These are phyloP conservation scores for Glossophaga mutica DNA, from an alignment of 2,797 vertebrate genomes.

Conservation along the genomic window DNA sequence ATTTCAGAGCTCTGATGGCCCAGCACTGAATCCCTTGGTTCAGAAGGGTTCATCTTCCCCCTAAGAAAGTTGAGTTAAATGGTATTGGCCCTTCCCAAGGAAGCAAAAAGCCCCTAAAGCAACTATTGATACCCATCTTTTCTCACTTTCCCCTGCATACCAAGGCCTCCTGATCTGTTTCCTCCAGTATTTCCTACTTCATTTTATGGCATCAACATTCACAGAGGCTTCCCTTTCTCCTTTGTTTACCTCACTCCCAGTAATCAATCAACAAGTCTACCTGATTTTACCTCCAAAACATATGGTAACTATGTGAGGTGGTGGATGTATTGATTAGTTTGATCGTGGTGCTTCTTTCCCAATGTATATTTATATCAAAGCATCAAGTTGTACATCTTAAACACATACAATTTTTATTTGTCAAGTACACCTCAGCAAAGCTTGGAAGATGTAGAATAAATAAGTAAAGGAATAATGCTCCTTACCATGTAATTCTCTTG, in stretches of 20 bases:
- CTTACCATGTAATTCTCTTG: neutral
- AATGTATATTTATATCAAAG: neutral
- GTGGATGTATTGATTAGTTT: neutral
- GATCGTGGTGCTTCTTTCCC: neutral
- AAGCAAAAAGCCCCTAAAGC: neutral
- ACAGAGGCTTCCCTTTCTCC: neutral
- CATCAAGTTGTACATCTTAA: neutral
- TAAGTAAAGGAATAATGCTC: neutral
- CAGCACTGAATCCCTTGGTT: neutral
- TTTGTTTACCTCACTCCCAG: neutral
- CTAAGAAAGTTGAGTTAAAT: neutral
- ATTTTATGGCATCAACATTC: neutral
- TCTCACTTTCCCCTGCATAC: neutral
- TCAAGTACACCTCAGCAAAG: neutral
- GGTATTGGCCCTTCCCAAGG: neutral
- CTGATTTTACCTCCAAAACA: neutral
- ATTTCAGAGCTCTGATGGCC: neutral
- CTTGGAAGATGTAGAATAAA: neutral
- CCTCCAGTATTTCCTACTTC: neutral
- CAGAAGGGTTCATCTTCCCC: neutral
- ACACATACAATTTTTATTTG: neutral
- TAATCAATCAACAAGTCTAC: neutral
- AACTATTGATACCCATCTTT: neutral
- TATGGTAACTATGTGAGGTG: neutral
- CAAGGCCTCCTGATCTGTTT: neutral